Evolutionary conservation across 2,888 invertebrate species (phyloP).

Genomic region (Eudasyphora cyanicolor): DNA sequence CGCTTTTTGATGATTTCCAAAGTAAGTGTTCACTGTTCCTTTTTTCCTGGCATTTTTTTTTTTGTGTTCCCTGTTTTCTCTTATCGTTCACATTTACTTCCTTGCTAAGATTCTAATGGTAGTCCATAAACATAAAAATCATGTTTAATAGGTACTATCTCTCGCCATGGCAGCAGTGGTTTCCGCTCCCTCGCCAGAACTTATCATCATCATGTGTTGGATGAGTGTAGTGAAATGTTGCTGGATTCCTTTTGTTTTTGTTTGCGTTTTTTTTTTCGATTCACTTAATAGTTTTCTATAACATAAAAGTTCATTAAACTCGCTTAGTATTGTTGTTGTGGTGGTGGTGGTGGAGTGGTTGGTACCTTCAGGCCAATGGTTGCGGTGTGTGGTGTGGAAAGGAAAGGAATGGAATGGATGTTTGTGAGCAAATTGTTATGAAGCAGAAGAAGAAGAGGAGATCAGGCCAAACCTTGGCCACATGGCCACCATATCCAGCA

Average conservation of each 20-base stretch:
- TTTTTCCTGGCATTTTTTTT: background rate
- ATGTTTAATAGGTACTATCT: constrained; percentile 4
- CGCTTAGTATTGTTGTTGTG: constrained; percentile 27
- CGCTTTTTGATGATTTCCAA: background rate
- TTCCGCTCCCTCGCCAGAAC: background rate
- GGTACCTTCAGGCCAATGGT: constrained; percentile 56
- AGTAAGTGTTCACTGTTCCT: background rate
- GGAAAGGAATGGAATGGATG: too few species aligned
- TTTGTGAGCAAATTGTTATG: too few species aligned
- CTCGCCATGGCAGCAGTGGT: too few species aligned
- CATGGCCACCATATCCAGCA: constrained; percentile 19
- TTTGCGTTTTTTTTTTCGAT: constrained; percentile 15
- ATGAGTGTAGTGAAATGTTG: constrained; percentile 32
- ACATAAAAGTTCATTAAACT: constrained; percentile 57
- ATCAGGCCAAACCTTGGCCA: constrained; percentile 17
- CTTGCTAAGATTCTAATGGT: constrained; percentile 61
- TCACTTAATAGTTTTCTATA: constrained; percentile 56
- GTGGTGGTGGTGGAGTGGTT: too few species aligned
- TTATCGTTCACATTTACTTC: constrained; percentile 54
- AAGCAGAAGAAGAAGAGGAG: constrained; percentile 36
- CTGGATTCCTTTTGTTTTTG: constrained; percentile 20
- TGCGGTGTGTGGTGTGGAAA: constrained; percentile 24
- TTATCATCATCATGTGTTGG: background rate
- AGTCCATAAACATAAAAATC: constrained; percentile 41
- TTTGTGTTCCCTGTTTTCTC: constrained; percentile 1